Base-by-base conservation (phyloP, 30 jellyfish, hydroid and myxozoan genomes). In the Chironex yamaguchii region DNA sequence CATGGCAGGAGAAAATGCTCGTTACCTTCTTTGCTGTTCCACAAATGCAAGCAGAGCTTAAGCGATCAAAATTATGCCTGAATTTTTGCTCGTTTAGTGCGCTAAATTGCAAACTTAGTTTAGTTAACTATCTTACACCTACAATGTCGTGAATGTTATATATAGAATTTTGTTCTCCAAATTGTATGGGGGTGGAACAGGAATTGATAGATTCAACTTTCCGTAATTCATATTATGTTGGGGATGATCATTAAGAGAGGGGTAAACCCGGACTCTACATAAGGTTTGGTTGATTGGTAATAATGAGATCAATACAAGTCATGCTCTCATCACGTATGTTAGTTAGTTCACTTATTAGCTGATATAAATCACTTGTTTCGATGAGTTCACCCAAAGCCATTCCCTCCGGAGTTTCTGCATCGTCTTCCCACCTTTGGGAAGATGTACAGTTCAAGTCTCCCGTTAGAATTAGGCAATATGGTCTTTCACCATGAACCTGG, bases 131-230 rank as follows among this genome's bases (percentile, higher is more conserved):
- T n/a, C n/a, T n/a, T n/a, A n/a, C n/a, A n/a, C n/a, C n/a, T n/a
- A n/a, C n/a, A n/a, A n/a, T n/a, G n/a, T n/a, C n/a, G n/a, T n/a
- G n/a, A n/a, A n/a, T n/a, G n/a, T n/a, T n/a, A n/a, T n/a, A n/a
- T n/a, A n/a, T n/a, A n/a, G n/a, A n/a, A n/a, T n/a, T n/a, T n/a
- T n/a, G n/a, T n/a, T n/a, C n/a, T n/a, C n/a, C n/a, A n/a, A n/a
- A n/a, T n/a, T 78, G 49, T 78, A 78, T 2, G 89, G 89, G 20
- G 89, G 89, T 52, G 89, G 89, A 62, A 70, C 52, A 3, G 88
- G 88, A 9, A 49, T 25, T 17, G 88, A 75, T 27, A 49, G 29
- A 52, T 75, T 75, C 62, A 67, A 25, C 21, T 24, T 67, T 32
- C 81, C 70, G 36, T 67, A 29, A 30, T 31, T 29, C 3, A 75